These are phyloP conservation scores for Bryconaethiops microstoma DNA, from an alignment of 2,797 vertebrate genomes.

Conservation along the genomic window DNA sequence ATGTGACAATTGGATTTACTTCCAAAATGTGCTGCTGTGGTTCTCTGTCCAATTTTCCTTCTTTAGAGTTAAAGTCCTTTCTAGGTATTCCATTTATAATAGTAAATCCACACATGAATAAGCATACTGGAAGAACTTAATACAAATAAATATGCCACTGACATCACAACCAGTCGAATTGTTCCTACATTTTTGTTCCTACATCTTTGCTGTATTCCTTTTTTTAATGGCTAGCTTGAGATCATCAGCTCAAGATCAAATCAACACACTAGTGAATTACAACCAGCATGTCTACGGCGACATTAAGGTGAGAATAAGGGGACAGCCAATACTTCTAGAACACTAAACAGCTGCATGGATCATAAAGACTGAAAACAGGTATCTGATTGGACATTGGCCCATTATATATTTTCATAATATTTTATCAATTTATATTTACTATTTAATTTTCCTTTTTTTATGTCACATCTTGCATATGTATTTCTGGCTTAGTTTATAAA, in stretches of 20 bases:
- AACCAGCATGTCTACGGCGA: background rate
- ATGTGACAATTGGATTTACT: conserved; percentile 27
- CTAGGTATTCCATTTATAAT: background rate
- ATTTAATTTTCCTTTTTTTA: too few species aligned
- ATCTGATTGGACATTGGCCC: too few species aligned
- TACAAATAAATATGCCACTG: background rate
- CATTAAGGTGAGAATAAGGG: background rate
- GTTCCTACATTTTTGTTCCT: background rate
- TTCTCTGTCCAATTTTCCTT: background rate
- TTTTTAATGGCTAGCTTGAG: background rate
- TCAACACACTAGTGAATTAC: too few species aligned
- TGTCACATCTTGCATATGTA: too few species aligned
- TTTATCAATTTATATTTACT: too few species aligned
- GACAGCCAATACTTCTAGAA: too few species aligned
- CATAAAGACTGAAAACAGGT: too few species aligned
- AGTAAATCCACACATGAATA: background rate
- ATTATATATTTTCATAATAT: too few species aligned
- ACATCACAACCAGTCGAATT: background rate
- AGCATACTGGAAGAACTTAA: background rate
- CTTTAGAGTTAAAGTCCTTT: background rate
- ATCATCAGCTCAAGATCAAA: background rate
- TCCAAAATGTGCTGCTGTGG: background rate
- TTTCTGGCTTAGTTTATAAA: too few species aligned
- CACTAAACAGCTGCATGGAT: too few species aligned
- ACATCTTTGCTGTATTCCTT: background rate